Base-by-base conservation (phyloP, 2,888 invertebrate species). In the Plemyria rubiginata region DNA sequence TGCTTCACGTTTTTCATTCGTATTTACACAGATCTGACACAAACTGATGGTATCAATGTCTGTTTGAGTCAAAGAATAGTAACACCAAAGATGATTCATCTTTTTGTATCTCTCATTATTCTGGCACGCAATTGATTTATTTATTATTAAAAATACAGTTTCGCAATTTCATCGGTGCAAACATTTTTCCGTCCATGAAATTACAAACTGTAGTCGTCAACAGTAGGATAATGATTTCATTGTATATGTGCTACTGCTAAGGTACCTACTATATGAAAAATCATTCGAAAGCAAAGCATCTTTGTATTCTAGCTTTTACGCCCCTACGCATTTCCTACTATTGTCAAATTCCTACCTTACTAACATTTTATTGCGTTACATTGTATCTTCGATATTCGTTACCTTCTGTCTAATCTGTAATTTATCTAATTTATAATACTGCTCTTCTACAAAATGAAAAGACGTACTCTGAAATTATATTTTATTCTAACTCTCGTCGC, bases 271-370 rank as follows among this genome's bases (percentile, higher is more conserved):
- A 9, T 64, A 66, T 67, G 67, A 69, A 60, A 67, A 58, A 66
- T 62, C 61, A 66, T 64, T 70, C 62, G 68, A 76, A 77, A 81
- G 87, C 86, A 80, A 89, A 90, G 89, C 90, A 77, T 56, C 38
- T 87, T 81, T 85, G 82, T 80, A 81, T 78, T 87, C 88, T 86
- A 87, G 87, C 87, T 61, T 73, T 49, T 77, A 87, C 89, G 89
- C 90, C 81, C 85, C 88, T 89, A 89, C 81, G 82, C 87, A 88
- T 77, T 81, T 75, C 76, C 91, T 91, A 92, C 90, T 92, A 92
- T 92, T 92, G 92, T 92, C 92, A 85, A 86, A 86, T 89, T 82
- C 84, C 85, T 90, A 90, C 81, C 78, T 82, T 77, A 78, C 76
- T 75, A 70, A 38, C 8, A 32, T 32, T 73, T 74, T 67, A 62